Evolutionary conservation across 2,797 vertebrate species (phyloP).

Genomic region (Eremophila alpestris): DNA sequence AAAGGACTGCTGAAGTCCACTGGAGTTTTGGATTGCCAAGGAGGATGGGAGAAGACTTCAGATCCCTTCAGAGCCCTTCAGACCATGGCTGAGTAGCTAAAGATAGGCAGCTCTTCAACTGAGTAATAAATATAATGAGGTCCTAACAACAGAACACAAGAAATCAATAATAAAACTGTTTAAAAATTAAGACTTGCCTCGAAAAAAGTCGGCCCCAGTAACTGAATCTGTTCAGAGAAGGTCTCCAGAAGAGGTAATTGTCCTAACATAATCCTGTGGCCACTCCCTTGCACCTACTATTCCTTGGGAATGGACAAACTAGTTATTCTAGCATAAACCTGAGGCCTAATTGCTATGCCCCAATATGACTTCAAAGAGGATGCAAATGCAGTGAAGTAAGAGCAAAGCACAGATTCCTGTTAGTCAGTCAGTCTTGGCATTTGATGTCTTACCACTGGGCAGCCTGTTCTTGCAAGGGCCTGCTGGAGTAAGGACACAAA

Average conservation of each 20-base stretch:
- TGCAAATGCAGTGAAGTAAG: neutral
- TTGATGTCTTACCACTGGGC: fast-evolving
- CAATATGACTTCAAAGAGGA: neutral
- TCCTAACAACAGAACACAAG: neutral
- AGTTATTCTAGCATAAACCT: neutral
- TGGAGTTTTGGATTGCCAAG: neutral
- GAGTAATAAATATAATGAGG: neutral
- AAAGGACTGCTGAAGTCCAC: neutral
- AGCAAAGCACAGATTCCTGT: neutral
- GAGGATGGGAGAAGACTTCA: neutral
- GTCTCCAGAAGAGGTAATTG: neutral
- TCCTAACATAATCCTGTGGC: neutral
- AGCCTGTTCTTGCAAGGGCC: neutral
- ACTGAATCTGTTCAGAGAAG: neutral
- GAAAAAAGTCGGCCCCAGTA: neutral
- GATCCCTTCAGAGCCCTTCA: neutral
- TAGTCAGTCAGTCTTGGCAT: neutral
- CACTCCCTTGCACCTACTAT: neutral
- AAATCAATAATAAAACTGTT: neutral
- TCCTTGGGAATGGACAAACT: neutral
- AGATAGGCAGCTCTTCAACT: neutral
- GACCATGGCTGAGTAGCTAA: neutral
- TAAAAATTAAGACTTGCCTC: neutral
- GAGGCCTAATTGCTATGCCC: neutral
- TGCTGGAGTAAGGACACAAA: neutral